Base-by-base conservation (phyloP, 2,113 vertebrate species). In the Corythoichthys intestinalis region DNA sequence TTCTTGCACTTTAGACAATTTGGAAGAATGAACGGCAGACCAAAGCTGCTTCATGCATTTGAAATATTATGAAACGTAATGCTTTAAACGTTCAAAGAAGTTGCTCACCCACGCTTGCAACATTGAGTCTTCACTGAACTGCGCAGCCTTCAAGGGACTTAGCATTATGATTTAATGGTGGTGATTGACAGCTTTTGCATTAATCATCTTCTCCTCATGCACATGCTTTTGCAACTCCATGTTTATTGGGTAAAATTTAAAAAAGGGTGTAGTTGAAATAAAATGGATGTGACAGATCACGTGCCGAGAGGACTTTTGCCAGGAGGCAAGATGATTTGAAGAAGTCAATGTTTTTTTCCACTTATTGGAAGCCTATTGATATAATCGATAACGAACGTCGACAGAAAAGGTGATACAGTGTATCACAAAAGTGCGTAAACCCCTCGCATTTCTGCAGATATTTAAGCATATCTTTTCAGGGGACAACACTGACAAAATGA, bases 151-250 rank as follows among this genome's bases (percentile, higher is more conserved):
- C 37, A 58, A 78, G 59, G 59, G 65, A 49, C 53, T 58, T 0
- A 56, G 50, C 70, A 66, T 78, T 79, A 69, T 46, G 53, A 67
- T 82, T 75, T 83, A 65, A 82, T 70, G 66, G 65, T 47, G 72
- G 59, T 17, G 60, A 65, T 39, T 72, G 81, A 70, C 78, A 78
- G 71, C 14, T 10, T 74, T 66, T 78, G 65, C 65, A 80, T 80
- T 77, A 82, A 81, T 85, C 72, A 77, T 74, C 62, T 35, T 41
- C 20, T 48, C 72, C 70, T 1, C 73, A 80, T 71, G 74, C 61
- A 75, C 38, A 53, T 66, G 62, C 37, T 9, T 14, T 46, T 34
- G 38, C 15, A 47, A 17, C 17, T 12, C 34, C 15, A 6, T 34
- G 61, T 54, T 75, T 64, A 73, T 58, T 34, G 47, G 66, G 67